Conservation (phyloP, 2,797 vertebrate genomes). For the Melanotaenia nigrans region DNA sequence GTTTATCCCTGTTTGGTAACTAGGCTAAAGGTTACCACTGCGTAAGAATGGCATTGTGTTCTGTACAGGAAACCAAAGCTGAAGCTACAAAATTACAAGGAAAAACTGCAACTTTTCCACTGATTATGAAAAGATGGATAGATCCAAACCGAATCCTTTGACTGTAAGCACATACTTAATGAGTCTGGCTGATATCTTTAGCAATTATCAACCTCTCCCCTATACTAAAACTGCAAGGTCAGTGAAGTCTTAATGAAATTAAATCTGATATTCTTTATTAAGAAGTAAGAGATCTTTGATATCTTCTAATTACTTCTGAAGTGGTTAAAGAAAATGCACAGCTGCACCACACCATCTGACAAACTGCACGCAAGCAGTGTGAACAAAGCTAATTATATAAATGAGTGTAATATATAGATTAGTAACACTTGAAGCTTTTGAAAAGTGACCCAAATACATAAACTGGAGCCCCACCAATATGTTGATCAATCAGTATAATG, state of each 20-base stretch:
- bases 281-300: background rate
- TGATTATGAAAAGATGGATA: background rate
- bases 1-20: slow-evolving; percentile 30
- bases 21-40: slow-evolving; percentile 29
- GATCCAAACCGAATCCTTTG: background rate
- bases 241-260: slow-evolving; percentile 5
- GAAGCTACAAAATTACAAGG: slow-evolving; percentile 3
- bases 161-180: slow-evolving; percentile 10
- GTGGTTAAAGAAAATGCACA: background rate
- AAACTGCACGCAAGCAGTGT: background rate
- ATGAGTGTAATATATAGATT: background rate
- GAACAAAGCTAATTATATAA: background rate
- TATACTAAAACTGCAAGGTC: slow-evolving; percentile 13
- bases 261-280: slow-evolving; percentile 14
- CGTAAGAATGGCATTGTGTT: too few species aligned
- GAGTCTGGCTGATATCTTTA: slow-evolving; percentile 9
- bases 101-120: background rate
- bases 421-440: background rate
- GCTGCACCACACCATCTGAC: background rate
- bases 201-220: slow-evolving; percentile 8
- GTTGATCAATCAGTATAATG: too few species aligned
- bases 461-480: too few species aligned
- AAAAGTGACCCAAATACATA: background rate
- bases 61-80: background rate
- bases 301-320: slow-evolving; percentile 2